Conservation (phyloP, 2,888 invertebrate species). For the Drosophila ustulata region DNA sequence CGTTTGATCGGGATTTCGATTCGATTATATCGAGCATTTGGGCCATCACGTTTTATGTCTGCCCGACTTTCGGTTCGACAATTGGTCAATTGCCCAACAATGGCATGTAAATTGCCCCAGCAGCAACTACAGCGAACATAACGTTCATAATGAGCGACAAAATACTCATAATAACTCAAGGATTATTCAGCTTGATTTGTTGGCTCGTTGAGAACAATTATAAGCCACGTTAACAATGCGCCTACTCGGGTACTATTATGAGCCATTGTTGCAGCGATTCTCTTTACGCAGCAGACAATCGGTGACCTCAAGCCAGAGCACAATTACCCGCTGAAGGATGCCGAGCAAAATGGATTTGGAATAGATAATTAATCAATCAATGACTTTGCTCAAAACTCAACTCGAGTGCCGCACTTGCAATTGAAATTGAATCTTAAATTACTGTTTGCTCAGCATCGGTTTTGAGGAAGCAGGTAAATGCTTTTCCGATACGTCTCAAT, state of each 20-base stretch:
- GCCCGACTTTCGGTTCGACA: conserved; percentile 45
- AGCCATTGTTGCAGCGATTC: conserved; percentile 36
- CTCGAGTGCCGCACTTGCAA: conserved; percentile 40
- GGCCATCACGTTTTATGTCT: conserved; percentile 67
- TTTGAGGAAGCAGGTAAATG: background rate
- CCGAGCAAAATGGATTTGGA: conserved; percentile 18
- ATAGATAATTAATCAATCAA: conserved; percentile 49
- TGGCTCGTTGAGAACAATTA: conserved; percentile 66
- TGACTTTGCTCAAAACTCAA: conserved; percentile 36
- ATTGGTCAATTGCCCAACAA: conserved; percentile 56
- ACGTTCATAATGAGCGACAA: conserved; percentile 51
- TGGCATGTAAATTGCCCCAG: conserved; percentile 61
- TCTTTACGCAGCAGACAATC: conserved; percentile 4
- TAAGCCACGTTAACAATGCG: conserved; percentile 46
- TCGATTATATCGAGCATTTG: conserved; percentile 47
- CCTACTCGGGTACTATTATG: conserved; percentile 12
- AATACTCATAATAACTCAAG: conserved; percentile 60
- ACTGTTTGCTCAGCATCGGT: background rate
- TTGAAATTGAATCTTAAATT: conserved; percentile 20
- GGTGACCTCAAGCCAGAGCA: conserved; percentile 33
- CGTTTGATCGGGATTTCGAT: conserved; percentile 29
- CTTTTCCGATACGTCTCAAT: too few relatives aligned
- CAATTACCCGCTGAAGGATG: conserved; percentile 41
- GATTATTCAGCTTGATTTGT: conserved; percentile 57
- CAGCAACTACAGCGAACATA: conserved; percentile 1